Base-by-base conservation (phyloP, 2,113 vertebrate genomes). In the Seriola dumerili region DNA sequence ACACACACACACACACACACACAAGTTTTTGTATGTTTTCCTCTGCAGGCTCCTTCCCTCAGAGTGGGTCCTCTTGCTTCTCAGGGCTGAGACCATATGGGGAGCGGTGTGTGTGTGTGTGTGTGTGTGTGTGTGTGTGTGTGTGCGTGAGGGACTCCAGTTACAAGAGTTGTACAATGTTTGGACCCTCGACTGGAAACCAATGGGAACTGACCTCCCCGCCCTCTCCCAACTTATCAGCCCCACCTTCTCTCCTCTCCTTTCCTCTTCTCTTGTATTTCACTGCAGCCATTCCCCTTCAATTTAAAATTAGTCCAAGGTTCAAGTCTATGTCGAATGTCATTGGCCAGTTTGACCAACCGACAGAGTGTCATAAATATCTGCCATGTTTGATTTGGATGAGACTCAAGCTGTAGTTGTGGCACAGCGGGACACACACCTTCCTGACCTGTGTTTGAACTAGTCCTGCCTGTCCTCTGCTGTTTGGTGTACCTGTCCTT, bases 111-210 rank as follows among this genome's bases (percentile, higher is more conserved):
- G 57, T 55, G 72, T 36, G 54, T 69, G 74, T 74, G 68, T 80
- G 73, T 70, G 46, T 71, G 70, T 64, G 48, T 69, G 76, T 73
- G 66, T 79, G 76, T 79, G 65, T 76, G 70, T 71, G 64, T 66
- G 0, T 78, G 65, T 76, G 70, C 67, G 59, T 66, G 0, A 73
- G 6, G 50, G 72, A 85, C 76, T 92, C 87, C 66, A 86, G 83
- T 92, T 92, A 88, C 85, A 88, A 44, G 70, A 69, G 65, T 92
- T 92, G 76, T 79, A 83, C 84, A 89, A 88, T 69, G 74, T 89
- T 87, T 89, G 50, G 81, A 86, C 57, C 71, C 73, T 81, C 65
- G 69, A 79, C 82, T 86, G 70, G 70, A 87, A 80, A 78, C 82
- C 85, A 78, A 44, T 80, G 70, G 32, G 72, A 88, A 83, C 76